These are phyloP conservation scores for Pygoscelis antarcticus DNA, from an alignment of 2,113 vertebrate genomes.

Conservation along the genomic window DNA sequence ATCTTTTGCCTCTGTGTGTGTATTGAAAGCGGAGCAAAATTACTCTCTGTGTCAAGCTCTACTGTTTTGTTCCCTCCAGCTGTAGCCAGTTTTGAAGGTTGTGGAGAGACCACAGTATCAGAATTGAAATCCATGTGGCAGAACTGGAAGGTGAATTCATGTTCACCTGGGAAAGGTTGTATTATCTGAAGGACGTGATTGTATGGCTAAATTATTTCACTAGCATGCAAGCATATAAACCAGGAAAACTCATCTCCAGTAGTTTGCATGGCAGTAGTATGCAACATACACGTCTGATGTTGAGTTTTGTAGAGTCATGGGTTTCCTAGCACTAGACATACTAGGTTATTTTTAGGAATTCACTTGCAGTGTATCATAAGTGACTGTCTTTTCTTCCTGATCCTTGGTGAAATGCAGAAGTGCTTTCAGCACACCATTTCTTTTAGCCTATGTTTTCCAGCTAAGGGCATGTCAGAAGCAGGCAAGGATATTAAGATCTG, in stretches of 20 bases:
- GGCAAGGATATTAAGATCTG: neutral
- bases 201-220: neutral
- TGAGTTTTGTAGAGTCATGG: neutral
- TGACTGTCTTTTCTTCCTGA: neutral
- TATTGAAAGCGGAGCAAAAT: neutral
- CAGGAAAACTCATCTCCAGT: neutral
- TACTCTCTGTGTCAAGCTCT: neutral
- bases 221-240: neutral
- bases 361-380: neutral
- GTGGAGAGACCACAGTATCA: neutral
- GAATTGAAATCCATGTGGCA: neutral
- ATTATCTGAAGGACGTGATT: neutral
- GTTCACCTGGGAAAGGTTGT: neutral
- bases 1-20: neutral
- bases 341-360: neutral
- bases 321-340: neutral
- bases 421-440: neutral
- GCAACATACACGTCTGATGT: fast-evolving
- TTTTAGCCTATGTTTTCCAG: neutral
- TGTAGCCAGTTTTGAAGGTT: neutral
- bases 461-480: neutral
- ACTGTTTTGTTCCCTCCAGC: neutral
- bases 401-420: neutral
- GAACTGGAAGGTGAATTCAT: neutral
- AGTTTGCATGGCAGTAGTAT: neutral